Conservation (phyloP, 2,797 vertebrate species). For the Platyrinchus mystaceus region DNA sequence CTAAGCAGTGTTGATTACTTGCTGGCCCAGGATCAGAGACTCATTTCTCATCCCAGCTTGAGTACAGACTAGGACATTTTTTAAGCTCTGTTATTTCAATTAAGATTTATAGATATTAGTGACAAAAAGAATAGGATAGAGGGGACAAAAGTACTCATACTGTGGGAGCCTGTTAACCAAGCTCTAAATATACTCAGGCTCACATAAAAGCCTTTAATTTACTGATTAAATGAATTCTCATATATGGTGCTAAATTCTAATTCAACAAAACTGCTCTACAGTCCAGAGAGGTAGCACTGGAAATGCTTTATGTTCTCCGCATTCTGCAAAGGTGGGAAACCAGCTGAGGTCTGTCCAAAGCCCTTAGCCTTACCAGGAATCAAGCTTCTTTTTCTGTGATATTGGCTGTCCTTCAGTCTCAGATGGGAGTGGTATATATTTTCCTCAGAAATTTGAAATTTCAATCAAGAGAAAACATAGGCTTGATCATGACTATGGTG, state of each 20-base stretch:
- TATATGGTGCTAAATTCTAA: neutral
- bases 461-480: neutral
- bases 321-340: neutral
- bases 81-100: constrained; percentile 27
- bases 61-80: neutral
- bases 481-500: neutral
- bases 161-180: neutral
- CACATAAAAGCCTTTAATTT: constrained; percentile 20
- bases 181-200: neutral
- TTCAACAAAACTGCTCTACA: neutral
- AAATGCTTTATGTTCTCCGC: neutral
- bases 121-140: neutral
- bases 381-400: neutral
- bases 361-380: neutral
- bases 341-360: neutral
- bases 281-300: neutral
- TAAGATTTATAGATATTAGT: constrained; percentile 51
- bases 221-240: constrained; percentile 1
- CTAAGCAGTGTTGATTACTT: neutral
- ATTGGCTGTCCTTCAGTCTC: neutral
- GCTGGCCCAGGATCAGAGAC: neutral
- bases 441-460: neutral
- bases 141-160: neutral
- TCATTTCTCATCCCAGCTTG: neutral
- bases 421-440: neutral